A percentile compares a stretch with the other conserved stretches of the same genome.
Conservation (phyloP, 2,797 vertebrate genomes). For the Hypotaenidia philippensis region DNA sequence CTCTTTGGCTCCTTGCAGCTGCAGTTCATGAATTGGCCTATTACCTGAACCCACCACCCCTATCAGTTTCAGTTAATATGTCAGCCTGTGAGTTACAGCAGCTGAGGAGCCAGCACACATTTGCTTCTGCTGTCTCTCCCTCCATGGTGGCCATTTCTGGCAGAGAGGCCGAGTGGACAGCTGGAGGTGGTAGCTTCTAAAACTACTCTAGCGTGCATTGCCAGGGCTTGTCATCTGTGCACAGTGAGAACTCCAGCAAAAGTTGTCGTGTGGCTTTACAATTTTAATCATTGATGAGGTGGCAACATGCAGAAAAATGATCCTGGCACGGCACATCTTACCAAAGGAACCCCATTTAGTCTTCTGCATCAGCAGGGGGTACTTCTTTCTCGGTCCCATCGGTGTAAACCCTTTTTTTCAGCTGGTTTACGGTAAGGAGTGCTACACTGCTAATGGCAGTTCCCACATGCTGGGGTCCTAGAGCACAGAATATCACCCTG, state of each 20-base stretch:
- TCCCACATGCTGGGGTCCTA: background rate
- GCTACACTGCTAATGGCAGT: background rate
- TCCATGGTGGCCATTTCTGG: background rate
- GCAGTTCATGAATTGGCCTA: background rate
- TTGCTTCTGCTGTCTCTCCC: background rate
- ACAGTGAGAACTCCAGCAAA: background rate
- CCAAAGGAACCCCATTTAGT: background rate
- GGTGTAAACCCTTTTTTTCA: background rate
- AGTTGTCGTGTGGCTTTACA: background rate
- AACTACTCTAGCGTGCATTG: background rate
- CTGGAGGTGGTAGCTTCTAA: slow-evolving; percentile 34
- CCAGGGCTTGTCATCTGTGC: slow-evolving; percentile 39
- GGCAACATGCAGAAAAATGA: background rate
- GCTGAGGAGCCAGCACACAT: background rate
- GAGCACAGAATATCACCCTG: background rate
- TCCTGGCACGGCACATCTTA: background rate
- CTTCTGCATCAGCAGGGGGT: background rate
- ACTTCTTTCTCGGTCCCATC: background rate
- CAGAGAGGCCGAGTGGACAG: slow-evolving; percentile 12
- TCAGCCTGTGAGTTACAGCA: background rate
- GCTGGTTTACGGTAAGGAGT: background rate
- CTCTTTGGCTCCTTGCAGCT: background rate
- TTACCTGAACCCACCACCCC: background rate
- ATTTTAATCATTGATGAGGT: background rate
- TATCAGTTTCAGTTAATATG: too few relatives aligned